Base-by-base conservation (phyloP, 2,888 invertebrate species). In the Agrochola lychnidis region DNA sequence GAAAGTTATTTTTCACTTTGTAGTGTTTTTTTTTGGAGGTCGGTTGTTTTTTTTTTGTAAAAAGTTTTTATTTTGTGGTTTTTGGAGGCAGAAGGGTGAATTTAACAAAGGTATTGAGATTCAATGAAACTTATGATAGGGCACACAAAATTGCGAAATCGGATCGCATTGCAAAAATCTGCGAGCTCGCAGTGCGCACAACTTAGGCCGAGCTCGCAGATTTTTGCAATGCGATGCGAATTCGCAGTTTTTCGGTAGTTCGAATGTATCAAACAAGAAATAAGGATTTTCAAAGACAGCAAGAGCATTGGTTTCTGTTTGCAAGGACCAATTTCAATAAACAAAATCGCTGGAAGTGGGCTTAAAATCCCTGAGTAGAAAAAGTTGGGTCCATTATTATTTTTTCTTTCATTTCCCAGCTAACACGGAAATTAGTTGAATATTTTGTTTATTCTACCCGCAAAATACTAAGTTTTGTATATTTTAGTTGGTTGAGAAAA, bases 401-500 rank as follows among this genome's bases (percentile, higher is more conserved):
- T 63, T 63, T 63, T 73, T 56, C 16, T 69, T 85, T 67, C 14
- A 70, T 75, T 75, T 57, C 51, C n/a, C 7, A n/a, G 45, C 25
- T 51, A 69, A 69, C n/a, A 25, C 7, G 61, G 25, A 70, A 64
- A 81, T 78, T 62, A 68, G 69, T 36, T 51, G 70, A 61, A 72
- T 73, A 75, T 82, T 85, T 68, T 81, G 76, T 82, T 78, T 80
- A 73, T 76, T 76, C 51, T 79, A 68, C 48, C 76, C 83, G 79
- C 83, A 83, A 81, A 87, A 87, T 84, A 82, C 81, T 79, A 82
- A 81, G 86, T 86, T 88, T 88, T 87, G 88, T 90, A 88, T 89
- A 86, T 87, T 89, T 88, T 87, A 90, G 89, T 88, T 87, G 82
- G 84, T 85, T 86, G 89, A 85, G 80, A 84, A 86, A 85, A 83